Evolutionary conservation across 2,113 vertebrate species (phyloP).

Genomic region (Pampusana beccarii): DNA sequence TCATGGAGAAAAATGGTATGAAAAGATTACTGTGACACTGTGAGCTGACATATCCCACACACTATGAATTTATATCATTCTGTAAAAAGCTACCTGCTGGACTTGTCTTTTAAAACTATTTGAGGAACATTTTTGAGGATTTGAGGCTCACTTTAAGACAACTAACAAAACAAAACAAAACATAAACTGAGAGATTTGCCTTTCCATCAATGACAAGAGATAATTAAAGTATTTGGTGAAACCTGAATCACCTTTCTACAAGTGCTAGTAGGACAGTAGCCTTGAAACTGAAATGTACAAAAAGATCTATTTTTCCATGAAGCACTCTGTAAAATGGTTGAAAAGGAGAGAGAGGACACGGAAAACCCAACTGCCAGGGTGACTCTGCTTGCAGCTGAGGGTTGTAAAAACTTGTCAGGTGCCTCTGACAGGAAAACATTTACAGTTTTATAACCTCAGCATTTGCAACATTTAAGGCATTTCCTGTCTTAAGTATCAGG

Average conservation of each 20-base stretch:
- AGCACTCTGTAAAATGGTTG: neutral
- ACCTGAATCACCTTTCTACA: neutral
- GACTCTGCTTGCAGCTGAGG: neutral
- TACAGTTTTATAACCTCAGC: conserved; percentile 60
- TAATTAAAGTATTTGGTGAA: neutral
- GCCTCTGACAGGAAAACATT: conserved; percentile 18
- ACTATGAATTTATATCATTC: neutral
- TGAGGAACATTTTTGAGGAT: neutral
- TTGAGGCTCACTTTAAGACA: neutral
- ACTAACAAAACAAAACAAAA: neutral
- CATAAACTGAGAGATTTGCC: neutral
- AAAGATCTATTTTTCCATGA: neutral
- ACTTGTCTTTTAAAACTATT: neutral
- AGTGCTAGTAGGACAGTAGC: neutral
- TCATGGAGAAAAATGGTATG: neutral
- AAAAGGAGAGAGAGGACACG: neutral
- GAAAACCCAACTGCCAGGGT: neutral
- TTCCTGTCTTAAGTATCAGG: conserved; percentile 54
- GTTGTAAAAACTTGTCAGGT: conserved; percentile 40
- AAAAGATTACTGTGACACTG: neutral
- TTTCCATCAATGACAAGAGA: neutral
- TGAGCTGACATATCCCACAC: neutral
- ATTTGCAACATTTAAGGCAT: conserved; percentile 63
- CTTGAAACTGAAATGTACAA: neutral
- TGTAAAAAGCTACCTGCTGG: neutral